These are phyloP conservation scores for Palythoa grandis DNA, from an alignment of 92 coral and sea anemone genomes.

Conservation along the genomic window DNA sequence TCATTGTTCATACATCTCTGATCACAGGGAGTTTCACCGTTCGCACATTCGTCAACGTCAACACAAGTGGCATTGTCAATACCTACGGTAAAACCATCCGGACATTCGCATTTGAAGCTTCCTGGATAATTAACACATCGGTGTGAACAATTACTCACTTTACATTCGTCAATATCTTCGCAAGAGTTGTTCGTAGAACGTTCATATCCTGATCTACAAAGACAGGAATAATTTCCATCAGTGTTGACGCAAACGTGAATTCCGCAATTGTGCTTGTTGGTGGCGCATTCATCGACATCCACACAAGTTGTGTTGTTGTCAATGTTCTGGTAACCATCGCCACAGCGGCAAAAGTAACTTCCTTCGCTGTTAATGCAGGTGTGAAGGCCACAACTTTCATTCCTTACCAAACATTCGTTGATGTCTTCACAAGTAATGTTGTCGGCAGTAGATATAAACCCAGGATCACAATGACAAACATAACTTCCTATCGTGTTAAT, in stretches of 20 bases:
- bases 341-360: conserved; percentile 1
- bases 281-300: conserved; percentile 25
- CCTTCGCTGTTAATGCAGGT: conserved; percentile 23
- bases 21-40: neutral
- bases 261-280: conserved; percentile 11
- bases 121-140: conserved; percentile 26
- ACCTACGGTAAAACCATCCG: conserved; percentile 16
- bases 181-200: conserved; percentile 34
- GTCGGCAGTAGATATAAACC: conserved; percentile 7
- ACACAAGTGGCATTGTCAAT: conserved; percentile 15
- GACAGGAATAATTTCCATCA: conserved; percentile 49
- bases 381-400: conserved; percentile 12
- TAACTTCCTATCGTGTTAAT: conserved; percentile 13
- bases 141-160: neutral
- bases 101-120: conserved; percentile 30
- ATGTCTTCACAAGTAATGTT: conserved; percentile 29
- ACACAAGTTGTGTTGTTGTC: conserved; percentile 17
- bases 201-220: conserved; percentile 48
- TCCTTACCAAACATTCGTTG: conserved; percentile 5
- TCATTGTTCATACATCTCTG: conserved; percentile 28
- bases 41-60: conserved; percentile 31
- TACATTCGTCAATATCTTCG: conserved; percentile 44
- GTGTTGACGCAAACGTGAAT: conserved; percentile 43
- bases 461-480: conserved; percentile 12
- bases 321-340: neutral